phyloP scores from a whole-genome alignment of 2,888 invertebrate genomes.

The Tipula lateralis region DNA sequence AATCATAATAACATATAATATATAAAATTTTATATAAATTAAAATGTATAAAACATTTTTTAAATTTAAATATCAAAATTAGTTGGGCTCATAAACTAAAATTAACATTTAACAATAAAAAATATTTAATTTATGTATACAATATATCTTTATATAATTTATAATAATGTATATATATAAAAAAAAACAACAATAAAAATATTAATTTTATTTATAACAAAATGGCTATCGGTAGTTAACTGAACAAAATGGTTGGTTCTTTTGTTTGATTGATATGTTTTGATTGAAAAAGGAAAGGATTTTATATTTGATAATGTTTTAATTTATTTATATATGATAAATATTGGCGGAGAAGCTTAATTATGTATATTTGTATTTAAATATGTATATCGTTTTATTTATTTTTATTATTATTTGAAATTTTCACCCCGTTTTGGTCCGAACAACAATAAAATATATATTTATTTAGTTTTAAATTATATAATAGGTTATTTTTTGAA shows the following conservation, averaged over 20 bases:
- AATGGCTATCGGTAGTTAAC: background rate
- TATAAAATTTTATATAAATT: background rate
- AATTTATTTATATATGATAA: background rate
- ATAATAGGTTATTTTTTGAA: background rate
- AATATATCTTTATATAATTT: background rate
- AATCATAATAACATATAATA: background rate
- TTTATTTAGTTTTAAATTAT: no score
- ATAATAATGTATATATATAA: background rate
- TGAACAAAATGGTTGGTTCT: conserved; percentile 11
- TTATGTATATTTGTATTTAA: background rate
- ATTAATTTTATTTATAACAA: background rate
- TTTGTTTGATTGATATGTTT: conserved; percentile 12
- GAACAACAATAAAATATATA: conserved; percentile 14
- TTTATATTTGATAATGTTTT: background rate
- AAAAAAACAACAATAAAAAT: no score
- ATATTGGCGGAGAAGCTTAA: background rate
- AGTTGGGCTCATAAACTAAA: conserved; percentile 19
- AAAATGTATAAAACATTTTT: background rate
- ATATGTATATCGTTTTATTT: background rate
- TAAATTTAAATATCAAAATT: background rate
- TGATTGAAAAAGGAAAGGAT: background rate
- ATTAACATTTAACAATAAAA: background rate
- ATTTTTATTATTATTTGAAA: background rate
- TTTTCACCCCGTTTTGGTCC: conserved; percentile 28
- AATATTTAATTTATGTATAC: background rate